These are phyloP conservation scores for Folsomia candida DNA, from an alignment of 2,888 invertebrate species.

Conservation along the genomic window DNA sequence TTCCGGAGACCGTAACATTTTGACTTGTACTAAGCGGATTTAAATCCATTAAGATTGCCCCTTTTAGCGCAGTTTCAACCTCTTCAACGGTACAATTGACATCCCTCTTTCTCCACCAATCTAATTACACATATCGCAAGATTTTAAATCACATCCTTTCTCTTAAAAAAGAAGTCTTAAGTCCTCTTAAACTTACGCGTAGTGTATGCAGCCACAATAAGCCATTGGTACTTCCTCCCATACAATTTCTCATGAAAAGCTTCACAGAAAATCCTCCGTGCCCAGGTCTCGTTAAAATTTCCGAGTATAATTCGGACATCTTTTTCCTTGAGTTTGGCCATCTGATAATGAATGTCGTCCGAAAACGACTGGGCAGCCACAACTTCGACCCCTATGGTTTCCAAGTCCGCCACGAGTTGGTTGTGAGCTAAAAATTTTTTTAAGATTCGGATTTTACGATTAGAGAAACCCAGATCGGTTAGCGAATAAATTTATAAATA, in stretches of 20 bases:
- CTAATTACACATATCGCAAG: no score
- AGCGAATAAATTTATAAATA: no score
- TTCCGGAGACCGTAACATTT: conserved; percentile 82
- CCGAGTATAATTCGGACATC: conserved; percentile 90
- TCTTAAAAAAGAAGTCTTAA: no score
- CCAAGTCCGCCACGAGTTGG: conserved; percentile 80
- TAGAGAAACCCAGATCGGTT: no score
- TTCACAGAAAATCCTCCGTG: conserved; percentile 81
- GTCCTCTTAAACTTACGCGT: no score
- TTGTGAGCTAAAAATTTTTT: conserved; percentile 88
- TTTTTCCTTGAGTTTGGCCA: conserved; percentile 78
- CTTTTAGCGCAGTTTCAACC: conserved; percentile 75
- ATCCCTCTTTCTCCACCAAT: conserved; percentile 67
- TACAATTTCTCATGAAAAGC: conserved; percentile 60
- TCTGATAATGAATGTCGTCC: conserved; percentile 76
- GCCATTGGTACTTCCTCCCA: conserved; percentile 91
- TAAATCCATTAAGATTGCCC: conserved; percentile 83
- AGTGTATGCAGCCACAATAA: conserved; percentile 81
- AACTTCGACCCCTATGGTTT: conserved; percentile 74
- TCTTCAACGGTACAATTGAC: conserved; percentile 61
- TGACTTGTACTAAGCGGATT: conserved; percentile 82
- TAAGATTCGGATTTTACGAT: no score
- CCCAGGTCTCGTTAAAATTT: conserved; percentile 94
- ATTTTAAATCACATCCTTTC: no score
- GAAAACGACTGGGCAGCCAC: conserved; percentile 84